Evolutionary conservation across 2,888 invertebrate species (phyloP), one percentile per base, ranked within the genome.

Genomic region (Sceliomorpha sp.): DNA sequence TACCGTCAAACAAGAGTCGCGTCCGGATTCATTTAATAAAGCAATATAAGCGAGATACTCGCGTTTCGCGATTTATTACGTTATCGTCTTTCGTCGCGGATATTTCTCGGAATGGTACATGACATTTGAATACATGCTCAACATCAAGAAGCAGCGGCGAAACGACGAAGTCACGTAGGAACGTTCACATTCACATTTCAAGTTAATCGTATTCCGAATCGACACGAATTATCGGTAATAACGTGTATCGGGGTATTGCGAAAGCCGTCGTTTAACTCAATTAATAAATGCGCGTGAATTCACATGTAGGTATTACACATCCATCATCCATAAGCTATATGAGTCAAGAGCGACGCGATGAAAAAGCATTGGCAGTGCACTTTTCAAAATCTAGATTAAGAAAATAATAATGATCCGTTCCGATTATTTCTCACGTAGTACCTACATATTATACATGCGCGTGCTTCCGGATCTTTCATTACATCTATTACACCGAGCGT

Each of bases 381-480:
- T 17, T 31, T 17, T 45, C 17, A 63, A 64, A 70, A 70, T 70
- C 58, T 70, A 70, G 70, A 70, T 39, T 64, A 64, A 55, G 51
- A 42, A 47, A 63, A 55, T 60, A 47, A 60, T 70, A 53, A 64
- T 50, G 64, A 70, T 64, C 59, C 69, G 69, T 70, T 55, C 69
- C 69, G 63, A 70, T 70, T 70, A 50, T 59, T 64, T 42, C 17
- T 4, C 13, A 26, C 14, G 12, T 14, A 45, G 56, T 68, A 56
- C 56, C 51, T 58, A 63, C 51, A 62, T 62, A 62, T 62, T 68
- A 62, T 51, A 34, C 47, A 31, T 15, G 26, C 58, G 29, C 45
- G 56, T 37, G 62, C 50, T 69, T 69, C 68, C 68, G 62, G 62
- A 51, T 51, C 44, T 56, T 63, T 47, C 62, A 69, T 69, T 55